Percentiles rank a stretch among this genome's conserved stretches.
Conservation (phyloP, 2,113 vertebrate species). For the Coturnix japonica region DNA sequence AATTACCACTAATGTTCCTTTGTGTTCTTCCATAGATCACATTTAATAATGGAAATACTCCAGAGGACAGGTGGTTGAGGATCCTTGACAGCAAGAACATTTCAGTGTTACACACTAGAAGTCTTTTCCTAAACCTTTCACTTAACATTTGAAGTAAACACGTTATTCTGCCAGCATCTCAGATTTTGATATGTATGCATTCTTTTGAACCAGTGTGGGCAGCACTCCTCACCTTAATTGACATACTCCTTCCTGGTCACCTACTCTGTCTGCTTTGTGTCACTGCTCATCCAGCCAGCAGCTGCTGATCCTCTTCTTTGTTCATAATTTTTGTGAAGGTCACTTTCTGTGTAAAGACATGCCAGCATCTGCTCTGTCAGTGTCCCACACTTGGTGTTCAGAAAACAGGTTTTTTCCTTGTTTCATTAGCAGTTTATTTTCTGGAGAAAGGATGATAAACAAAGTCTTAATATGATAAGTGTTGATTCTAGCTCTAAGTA, state of each 20-base stretch:
- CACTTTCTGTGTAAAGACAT: not conserved
- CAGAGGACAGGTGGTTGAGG: not conserved
- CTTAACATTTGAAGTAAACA: not conserved
- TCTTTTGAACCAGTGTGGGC: not conserved
- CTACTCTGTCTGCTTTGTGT: conserved; percentile 5
- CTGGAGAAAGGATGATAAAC: not conserved
- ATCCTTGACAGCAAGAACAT: not conserved
- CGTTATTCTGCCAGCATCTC: not conserved
- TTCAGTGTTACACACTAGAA: not conserved
- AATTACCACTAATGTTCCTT: not conserved
- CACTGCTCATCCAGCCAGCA: not conserved
- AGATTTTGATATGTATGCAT: not conserved
- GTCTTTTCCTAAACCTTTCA: not conserved
- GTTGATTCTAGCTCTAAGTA: not conserved
- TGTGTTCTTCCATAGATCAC: not conserved
- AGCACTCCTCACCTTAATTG: not conserved
- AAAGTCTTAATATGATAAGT: not conserved
- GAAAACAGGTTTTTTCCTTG: not conserved
- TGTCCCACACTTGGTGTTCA: not conserved
- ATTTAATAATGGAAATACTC: not conserved
- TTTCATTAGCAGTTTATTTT: not conserved
- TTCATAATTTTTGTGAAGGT: not conserved
- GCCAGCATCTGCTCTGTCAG: not conserved
- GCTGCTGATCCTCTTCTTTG: not conserved
- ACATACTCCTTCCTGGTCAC: not conserved